Base-by-base conservation (phyloP, 2,888 invertebrate genomes). In the Mycalesis mineus region DNA sequence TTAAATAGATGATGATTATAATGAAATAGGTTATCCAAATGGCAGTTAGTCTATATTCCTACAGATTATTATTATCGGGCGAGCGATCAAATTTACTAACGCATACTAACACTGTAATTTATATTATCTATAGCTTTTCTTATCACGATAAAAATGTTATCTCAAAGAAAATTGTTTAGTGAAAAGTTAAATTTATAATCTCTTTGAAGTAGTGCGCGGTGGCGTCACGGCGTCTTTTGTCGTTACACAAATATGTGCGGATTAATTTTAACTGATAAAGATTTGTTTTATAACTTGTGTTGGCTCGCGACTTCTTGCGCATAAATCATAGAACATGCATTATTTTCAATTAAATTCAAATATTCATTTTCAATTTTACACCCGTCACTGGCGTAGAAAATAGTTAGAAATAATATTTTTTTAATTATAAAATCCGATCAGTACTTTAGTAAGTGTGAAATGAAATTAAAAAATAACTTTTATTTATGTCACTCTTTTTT, bases 161-260 rank as follows among this genome's bases (percentile, higher is more conserved):
- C 77, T 66, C 60, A 68, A 65, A 55, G 72, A 72, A 77, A 76
- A 73, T 72, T 76, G 74, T 77, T 80, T 76, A 74, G 71, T 73
- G 71, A 75, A 75, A 73, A 73, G 68, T 72, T 77, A 73, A 75
- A 58, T 74, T 77, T 69, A 74, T 76, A 80, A 73, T 69, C 64
- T 66, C 60, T 61, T 63, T 63, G 52, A 62, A 59, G 58, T 70
- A 68, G 64, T 66, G 69, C 68, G 72, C 68, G 66, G 59, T 67
- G 69, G 63, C 73, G 72, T 74, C 74, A 71, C 60, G 45, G 37
- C 13, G 28, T 44, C 57, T 45, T 47, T 55, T 49, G 31, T 29
- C 37, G 40, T 14, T 63, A 36, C 8, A 49, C 44, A 58, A 62
- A 57, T 59, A 55, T 62, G 53, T 50, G 22, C 45, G 50, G 54